These are phyloP conservation scores for Rhimphoctona megacephalus DNA, from an alignment of 2,888 invertebrate species.

Conservation along the genomic window DNA sequence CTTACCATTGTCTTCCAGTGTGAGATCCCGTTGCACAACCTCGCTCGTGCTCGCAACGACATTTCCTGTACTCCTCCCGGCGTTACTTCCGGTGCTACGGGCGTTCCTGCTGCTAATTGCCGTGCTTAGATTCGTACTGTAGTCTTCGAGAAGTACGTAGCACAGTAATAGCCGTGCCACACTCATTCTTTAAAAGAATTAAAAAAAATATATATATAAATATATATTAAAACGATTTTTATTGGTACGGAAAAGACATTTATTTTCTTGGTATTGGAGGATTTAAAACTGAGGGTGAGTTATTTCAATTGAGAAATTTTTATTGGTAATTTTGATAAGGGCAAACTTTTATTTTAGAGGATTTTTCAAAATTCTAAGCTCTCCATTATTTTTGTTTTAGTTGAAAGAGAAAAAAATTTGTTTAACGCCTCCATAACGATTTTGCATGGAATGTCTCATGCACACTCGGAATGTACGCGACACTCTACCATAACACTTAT, in stretches of 20 bases:
- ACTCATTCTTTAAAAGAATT: slow-evolving; percentile 80
- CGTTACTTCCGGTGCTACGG: slow-evolving; percentile 67
- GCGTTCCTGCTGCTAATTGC: slow-evolving; percentile 77
- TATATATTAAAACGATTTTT: neutral
- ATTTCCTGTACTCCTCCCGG: slow-evolving; percentile 49
- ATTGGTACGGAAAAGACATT: neutral
- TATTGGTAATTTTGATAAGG: neutral
- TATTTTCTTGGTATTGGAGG: neutral
- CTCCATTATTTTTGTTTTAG: neutral
- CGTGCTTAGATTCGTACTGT: slow-evolving; percentile 80
- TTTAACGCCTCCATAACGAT: neutral
- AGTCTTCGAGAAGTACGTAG: slow-evolving; percentile 83
- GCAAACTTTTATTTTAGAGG: neutral
- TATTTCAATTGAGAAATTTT: neutral
- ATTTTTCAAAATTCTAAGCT: neutral
- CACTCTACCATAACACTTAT: slow-evolving; percentile 64
- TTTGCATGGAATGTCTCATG: slow-evolving; percentile 19
- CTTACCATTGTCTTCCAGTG: slow-evolving; percentile 73
- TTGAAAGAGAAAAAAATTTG: neutral
- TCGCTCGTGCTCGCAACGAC: slow-evolving; percentile 49
- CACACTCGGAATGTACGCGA: slow-evolving; percentile 51
- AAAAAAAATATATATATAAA: slow-evolving; percentile 11
- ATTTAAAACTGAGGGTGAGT: neutral
- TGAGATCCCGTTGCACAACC: slow-evolving; percentile 78
- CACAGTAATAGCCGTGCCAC: slow-evolving; percentile 83